Percentiles rank a stretch among this genome's conserved stretches.
Evolutionary conservation across 2,888 invertebrate genomes (phyloP).

Genomic region (Ptilodon capucinus): DNA sequence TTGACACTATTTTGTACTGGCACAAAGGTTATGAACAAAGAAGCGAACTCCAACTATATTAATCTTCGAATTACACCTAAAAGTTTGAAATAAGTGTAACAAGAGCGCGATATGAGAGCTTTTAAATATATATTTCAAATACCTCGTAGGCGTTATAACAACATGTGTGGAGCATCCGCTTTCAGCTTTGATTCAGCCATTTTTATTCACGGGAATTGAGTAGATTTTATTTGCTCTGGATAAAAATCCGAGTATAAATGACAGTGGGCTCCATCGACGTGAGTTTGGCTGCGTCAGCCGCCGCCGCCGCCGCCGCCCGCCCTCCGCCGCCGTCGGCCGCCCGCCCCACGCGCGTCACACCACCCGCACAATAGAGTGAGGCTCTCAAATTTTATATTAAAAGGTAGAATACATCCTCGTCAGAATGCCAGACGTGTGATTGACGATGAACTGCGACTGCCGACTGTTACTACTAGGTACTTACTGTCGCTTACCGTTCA

Average conservation of each 20-base stretch:
- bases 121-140: no score
- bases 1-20: no score
- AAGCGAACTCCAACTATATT: no score
- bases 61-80: background rate
- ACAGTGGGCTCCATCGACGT: no score
- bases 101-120: background rate
- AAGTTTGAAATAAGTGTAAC: background rate
- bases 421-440: background rate
- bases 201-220: background rate
- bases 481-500: no score
- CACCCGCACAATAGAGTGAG: background rate
- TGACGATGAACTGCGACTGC: background rate
- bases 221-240: background rate
- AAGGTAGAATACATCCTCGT: background rate
- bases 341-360: background rate
- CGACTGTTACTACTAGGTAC: no score
- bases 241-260: no score
- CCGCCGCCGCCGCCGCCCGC: background rate
- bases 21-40: no score
- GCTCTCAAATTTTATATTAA: background rate
- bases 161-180: background rate
- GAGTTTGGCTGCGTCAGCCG: no score
- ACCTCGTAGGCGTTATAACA: background rate
- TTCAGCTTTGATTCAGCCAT: background rate
- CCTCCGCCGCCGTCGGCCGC: background rate